Percentiles rank a stretch among this genome's conserved stretches.
These are phyloP conservation scores for Synanthedon tipuliformis DNA, from an alignment of 2,888 invertebrate species.

Conservation along the genomic window DNA sequence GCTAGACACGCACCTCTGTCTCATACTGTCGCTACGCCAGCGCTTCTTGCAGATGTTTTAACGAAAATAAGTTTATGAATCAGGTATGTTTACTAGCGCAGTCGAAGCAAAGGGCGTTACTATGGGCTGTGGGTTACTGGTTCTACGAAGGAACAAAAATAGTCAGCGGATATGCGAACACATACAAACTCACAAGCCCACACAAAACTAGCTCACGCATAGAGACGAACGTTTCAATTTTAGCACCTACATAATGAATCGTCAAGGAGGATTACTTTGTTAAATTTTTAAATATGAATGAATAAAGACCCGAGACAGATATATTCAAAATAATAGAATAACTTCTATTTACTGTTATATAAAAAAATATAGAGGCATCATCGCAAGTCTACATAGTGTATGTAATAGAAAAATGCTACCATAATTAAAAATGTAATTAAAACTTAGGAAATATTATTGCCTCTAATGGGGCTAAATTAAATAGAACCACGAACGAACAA, in stretches of 20 bases:
- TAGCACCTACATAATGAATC: slow-evolving; percentile 12
- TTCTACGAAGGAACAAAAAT: slow-evolving; percentile 22
- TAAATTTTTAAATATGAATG: slow-evolving; percentile 14
- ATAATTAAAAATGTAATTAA: no score
- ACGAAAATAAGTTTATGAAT: not conserved
- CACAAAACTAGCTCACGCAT: slow-evolving; percentile 7
- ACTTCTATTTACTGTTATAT: no score
- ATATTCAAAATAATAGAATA: no score
- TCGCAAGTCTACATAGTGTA: no score
- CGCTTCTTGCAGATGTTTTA: no score
- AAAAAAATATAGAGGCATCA: no score
- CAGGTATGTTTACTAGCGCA: not conserved
- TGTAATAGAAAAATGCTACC: no score
- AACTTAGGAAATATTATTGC: no score
- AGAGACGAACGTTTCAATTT: slow-evolving; percentile 13
- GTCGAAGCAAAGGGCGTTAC: not conserved
- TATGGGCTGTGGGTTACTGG: slow-evolving; percentile 3
- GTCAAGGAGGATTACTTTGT: slow-evolving; percentile 37
- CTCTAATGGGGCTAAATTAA: not conserved
- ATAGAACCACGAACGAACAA: slow-evolving; percentile 8
- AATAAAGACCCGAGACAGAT: not conserved
- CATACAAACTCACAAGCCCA: slow-evolving; percentile 13
- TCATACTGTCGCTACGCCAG: no score
- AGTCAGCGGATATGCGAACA: slow-evolving; percentile 33
- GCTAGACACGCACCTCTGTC: no score